phyloP scores from a whole-genome alignment of 1,140 invertebrate species.

The Heliconius nattereri region DNA sequence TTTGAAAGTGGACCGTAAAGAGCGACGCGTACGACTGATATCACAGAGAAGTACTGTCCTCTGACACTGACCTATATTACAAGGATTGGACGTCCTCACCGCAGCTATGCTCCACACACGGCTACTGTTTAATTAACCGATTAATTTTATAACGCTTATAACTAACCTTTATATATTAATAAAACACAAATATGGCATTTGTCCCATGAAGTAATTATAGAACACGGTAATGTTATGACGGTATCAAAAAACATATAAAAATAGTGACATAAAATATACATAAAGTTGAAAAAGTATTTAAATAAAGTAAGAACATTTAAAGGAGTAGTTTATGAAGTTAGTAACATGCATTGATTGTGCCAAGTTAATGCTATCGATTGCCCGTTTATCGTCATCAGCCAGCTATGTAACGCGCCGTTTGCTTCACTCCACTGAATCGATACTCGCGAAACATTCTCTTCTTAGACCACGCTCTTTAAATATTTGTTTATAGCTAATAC shows the following conservation, averaged over 20 bases:
- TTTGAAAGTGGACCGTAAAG: slow-evolving; percentile 27
- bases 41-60: slow-evolving; percentile 29
- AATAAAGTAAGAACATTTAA: neutral
- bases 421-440: slow-evolving; percentile 32
- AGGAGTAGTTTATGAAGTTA: neutral
- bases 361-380: slow-evolving; percentile 46
- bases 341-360: slow-evolving; percentile 26
- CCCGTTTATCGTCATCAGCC: slow-evolving; percentile 44
- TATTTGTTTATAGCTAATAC: neutral
- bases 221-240: neutral
- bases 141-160: neutral
- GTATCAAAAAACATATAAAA: neutral
- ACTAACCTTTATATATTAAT: neutral
- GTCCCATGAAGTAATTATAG: neutral
- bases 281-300: neutral
- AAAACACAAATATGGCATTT: neutral
- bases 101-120: slow-evolving; percentile 31
- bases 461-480: neutral
- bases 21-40: slow-evolving; percentile 18
- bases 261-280: neutral
- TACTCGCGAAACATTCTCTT: slow-evolving; percentile 26
- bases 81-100: slow-evolving; percentile 29
- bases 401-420: slow-evolving; percentile 36
- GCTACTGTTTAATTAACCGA: neutral
- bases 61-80: slow-evolving; percentile 41